Evolutionary conservation across 2,888 invertebrate species (phyloP).

Genomic region (Griposia aprilina): DNA sequence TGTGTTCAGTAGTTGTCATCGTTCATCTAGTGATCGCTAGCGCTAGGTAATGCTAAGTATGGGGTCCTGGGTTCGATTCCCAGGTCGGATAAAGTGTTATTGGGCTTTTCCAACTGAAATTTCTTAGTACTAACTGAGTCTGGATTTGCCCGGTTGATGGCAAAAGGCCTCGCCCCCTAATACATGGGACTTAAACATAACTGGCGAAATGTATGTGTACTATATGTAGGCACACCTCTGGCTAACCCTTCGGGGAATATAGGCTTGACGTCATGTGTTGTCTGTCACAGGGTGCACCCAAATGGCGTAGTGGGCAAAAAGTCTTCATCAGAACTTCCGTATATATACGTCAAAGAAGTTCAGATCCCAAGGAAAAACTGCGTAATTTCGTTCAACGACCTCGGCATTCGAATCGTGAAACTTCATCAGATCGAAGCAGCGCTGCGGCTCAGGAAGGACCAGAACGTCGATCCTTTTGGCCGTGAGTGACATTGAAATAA

Average conservation of each 20-base stretch:
- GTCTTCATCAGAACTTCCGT: background rate
- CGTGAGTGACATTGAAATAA: slow-evolving; percentile 4
- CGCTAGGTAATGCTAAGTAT: background rate
- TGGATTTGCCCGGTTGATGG: no score
- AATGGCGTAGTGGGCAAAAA: slow-evolving; percentile 9
- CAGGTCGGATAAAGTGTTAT: background rate
- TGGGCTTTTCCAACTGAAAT: background rate
- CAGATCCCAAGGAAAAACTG: background rate
- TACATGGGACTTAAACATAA: background rate
- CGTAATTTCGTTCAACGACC: background rate
- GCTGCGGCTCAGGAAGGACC: background rate
- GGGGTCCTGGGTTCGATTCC: no score
- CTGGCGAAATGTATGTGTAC: background rate
- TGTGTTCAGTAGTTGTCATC: background rate
- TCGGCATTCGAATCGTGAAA: slow-evolving; percentile 5
- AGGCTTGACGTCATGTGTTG: background rate
- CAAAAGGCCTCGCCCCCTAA: no score
- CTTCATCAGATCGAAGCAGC: background rate
- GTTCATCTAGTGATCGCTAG: background rate
- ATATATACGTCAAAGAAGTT: background rate
- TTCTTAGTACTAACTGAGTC: no score
- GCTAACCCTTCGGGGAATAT: background rate
- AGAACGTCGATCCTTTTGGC: slow-evolving; percentile 8
- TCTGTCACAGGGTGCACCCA: slow-evolving; percentile 21
- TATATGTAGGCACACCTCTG: background rate